Percentiles rank a stretch among this genome's conserved stretches.
phyloP scores from a whole-genome alignment of 2,113 vertebrate genomes.

The Microtus ochrogaster region DNA sequence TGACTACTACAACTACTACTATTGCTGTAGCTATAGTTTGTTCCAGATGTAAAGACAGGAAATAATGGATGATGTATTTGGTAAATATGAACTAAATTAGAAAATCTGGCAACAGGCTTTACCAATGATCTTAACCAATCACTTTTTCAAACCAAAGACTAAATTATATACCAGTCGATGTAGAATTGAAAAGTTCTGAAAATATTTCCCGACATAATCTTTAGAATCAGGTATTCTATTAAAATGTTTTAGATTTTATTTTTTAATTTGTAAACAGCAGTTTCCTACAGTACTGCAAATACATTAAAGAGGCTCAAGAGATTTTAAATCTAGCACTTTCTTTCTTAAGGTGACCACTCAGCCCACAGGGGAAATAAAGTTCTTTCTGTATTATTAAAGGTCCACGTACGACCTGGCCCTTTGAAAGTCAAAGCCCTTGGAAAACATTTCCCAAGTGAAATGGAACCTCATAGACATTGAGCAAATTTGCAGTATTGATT shows the following conservation, averaged over 20 bases:
- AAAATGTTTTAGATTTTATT: not conserved
- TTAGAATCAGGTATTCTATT: not conserved
- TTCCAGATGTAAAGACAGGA: not conserved
- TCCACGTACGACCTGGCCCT: not conserved
- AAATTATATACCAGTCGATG: not conserved
- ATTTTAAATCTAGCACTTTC: slow-evolving; percentile 30
- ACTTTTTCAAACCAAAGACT: slow-evolving; percentile 1
- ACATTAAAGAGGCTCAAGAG: not conserved
- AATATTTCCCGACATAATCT: not conserved
- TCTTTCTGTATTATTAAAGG: slow-evolving; percentile 57
- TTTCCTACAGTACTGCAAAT: slow-evolving; percentile 7
- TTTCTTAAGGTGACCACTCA: slow-evolving; percentile 28
- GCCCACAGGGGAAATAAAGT: slow-evolving; percentile 31
- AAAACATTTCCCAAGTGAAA: slow-evolving; percentile 63
- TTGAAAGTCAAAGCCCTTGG: slow-evolving; percentile 43
- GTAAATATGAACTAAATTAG: not conserved
- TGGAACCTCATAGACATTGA: not conserved
- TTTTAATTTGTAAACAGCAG: not conserved
- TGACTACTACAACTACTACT: not conserved
- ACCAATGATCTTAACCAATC: no score
- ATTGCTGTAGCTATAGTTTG: not conserved
- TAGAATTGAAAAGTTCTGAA: slow-evolving; percentile 10
- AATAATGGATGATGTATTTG: not conserved
- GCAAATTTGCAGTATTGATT: slow-evolving; percentile 34
- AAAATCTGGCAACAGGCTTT: not conserved